Evolutionary conservation across 2,888 invertebrate species (phyloP), one percentile per base, ranked within the genome.

Genomic region (Stegophylla sp.): DNA sequence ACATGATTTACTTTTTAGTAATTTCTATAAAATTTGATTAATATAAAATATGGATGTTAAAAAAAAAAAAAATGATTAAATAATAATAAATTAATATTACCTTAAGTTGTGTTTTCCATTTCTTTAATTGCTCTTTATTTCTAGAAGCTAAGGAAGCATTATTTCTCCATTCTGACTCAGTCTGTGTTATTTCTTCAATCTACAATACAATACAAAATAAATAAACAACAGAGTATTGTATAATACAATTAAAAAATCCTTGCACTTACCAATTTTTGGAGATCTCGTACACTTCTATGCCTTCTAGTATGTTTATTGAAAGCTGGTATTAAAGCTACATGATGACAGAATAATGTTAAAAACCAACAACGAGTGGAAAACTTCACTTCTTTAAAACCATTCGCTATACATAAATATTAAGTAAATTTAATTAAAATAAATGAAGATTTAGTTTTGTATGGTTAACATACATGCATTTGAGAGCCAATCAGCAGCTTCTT

Each of bases 281-380:
- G 88, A 85, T 97, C 97, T 77, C 95, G 90, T 85, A 94, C 90
- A 28, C 92, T 92, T 71, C 93, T 88, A 61, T 92, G 87, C 84
- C 93, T 90, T 83, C 93, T 89, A 84, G 92, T 91, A 86, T 94
- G 94, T 83, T 95, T 94, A 85, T 95, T 93, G 71, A 95, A 89
- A 3, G 95, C 93, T 0, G 98, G 97, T 84, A 97, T 89, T 77
- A 98, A 90, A 12, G 96, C 93, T 82, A 98, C 90, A 86, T 98
- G 97, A 87, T 97, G 96, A 87, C 94, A 94, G 87, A 97, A 95
- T 59, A 98, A 89, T 0, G 98, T 97, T 67, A 98, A 89, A 88
- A 97, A 98, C 95, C 98, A 98, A 86, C 98, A 98, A 84, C 96
- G 94, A 0, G 98, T 97, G 83, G 95, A 94, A 87, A 99, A 99